phyloP scores from a whole-genome alignment of 2,797 vertebrate genomes.

The Protonibea diacanthus region DNA sequence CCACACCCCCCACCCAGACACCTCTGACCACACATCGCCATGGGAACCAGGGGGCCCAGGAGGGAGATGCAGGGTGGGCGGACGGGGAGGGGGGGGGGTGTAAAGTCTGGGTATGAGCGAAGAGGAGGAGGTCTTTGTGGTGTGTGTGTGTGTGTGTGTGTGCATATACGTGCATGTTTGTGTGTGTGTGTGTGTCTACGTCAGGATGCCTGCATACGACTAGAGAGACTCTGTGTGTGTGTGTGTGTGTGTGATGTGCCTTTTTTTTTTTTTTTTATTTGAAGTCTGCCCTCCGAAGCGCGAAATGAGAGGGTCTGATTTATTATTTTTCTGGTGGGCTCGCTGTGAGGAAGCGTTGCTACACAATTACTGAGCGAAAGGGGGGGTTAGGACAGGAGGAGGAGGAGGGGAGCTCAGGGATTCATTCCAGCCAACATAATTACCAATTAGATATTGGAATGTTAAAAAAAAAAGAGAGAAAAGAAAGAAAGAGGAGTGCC shows the following conservation, averaged over 20 bases:
- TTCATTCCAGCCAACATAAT: constrained; percentile 89
- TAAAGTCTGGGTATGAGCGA: constrained; percentile 68
- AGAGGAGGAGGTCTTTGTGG: constrained; percentile 70
- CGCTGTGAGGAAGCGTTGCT: constrained; percentile 87
- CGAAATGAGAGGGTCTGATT: constrained; percentile 91
- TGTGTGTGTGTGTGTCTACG: constrained; percentile 11
- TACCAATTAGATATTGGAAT: constrained; percentile 91
- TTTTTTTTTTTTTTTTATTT: constrained; percentile 85
- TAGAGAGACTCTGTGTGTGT: constrained; percentile 12
- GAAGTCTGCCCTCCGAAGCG: constrained; percentile 89
- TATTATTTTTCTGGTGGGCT: constrained; percentile 90
- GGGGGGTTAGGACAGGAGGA: constrained; percentile 54
- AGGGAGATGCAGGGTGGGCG: constrained; percentile 70
- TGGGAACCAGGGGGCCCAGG: constrained; percentile 86
- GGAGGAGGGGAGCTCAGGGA: constrained; percentile 68
- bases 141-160: constrained; percentile 38
- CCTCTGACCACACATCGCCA: constrained; percentile 86
- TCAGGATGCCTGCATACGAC: constrained; percentile 53
- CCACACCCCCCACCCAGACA: constrained; percentile 78
- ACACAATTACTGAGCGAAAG: constrained; percentile 86
- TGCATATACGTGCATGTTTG: constrained; percentile 1
- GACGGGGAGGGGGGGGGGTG: constrained; percentile 38
- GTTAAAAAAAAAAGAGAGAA: constrained; percentile 76
- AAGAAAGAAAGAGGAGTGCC: constrained; percentile 65
- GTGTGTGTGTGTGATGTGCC: constrained; percentile 65